Evolutionary conservation across 2,797 vertebrate genomes (phyloP).

Genomic region (Microctenopoma steveboyesi): DNA sequence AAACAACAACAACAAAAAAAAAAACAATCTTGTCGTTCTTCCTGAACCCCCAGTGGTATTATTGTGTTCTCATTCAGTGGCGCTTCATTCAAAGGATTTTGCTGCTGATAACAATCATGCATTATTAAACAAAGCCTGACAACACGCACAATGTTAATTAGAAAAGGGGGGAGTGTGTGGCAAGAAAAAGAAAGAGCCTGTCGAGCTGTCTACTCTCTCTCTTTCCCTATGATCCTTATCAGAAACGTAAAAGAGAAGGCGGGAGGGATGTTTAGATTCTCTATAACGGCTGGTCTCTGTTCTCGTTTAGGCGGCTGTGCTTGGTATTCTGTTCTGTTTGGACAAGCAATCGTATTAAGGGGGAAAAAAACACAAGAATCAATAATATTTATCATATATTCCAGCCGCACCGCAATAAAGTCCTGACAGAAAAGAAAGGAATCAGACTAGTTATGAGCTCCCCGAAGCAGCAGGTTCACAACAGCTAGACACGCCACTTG

Average conservation of each 20-base stretch:
- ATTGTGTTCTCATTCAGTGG: slow-evolving; percentile 81
- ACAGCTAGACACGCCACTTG: slow-evolving; percentile 18
- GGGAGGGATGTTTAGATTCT: slow-evolving; percentile 74
- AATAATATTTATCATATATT: slow-evolving; percentile 62
- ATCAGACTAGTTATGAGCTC: slow-evolving; percentile 47
- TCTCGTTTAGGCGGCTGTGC: slow-evolving; percentile 59
- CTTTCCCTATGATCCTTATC: slow-evolving; percentile 75
- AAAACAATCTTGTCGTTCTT: slow-evolving; percentile 66
- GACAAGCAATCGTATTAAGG: slow-evolving; percentile 53
- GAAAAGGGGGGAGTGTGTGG: slow-evolving; percentile 63
- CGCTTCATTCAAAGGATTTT: slow-evolving; percentile 80
- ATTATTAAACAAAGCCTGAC: slow-evolving; percentile 86
- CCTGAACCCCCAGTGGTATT: slow-evolving; percentile 75
- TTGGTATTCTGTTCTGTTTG: slow-evolving; percentile 64
- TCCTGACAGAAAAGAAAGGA: slow-evolving; percentile 38
- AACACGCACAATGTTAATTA: slow-evolving; percentile 84
- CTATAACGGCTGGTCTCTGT: slow-evolving; percentile 62
- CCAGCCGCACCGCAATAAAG: slow-evolving; percentile 47
- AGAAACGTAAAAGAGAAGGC: slow-evolving; percentile 68
- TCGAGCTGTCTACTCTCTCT: slow-evolving; percentile 73
- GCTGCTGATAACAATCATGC: slow-evolving; percentile 83
- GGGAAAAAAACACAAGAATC: slow-evolving; percentile 36
- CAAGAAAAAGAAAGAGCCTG: slow-evolving; percentile 63
- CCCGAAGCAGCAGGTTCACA: slow-evolving; percentile 43
- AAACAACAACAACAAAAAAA: slow-evolving; percentile 51